These are phyloP conservation scores for Montifringilla adamsi DNA, from an alignment of 2,113 vertebrate species.

Conservation along the genomic window DNA sequence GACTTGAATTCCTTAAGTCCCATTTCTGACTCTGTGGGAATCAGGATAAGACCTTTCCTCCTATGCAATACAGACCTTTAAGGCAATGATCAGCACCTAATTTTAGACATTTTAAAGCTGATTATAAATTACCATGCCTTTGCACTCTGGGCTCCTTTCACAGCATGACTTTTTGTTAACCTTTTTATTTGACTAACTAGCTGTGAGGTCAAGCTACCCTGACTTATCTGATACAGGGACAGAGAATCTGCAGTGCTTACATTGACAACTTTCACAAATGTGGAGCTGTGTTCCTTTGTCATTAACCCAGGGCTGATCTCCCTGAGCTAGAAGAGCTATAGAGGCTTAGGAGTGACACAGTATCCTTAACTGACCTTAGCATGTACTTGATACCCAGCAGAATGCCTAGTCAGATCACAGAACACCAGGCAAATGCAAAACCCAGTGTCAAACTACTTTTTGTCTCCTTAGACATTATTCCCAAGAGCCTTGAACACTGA, in stretches of 20 bases:
- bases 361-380: constrained; percentile 34
- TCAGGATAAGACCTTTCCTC: background rate
- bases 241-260: background rate
- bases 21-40: background rate
- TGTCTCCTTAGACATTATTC: background rate
- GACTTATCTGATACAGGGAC: background rate
- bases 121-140: background rate
- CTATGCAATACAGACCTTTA: background rate
- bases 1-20: background rate
- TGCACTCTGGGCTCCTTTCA: background rate
- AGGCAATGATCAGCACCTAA: background rate
- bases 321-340: background rate
- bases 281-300: background rate
- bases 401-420: background rate
- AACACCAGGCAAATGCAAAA: background rate
- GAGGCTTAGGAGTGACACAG: background rate
- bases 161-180: background rate
- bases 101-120: background rate
- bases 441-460: background rate
- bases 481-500: background rate
- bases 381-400: background rate
- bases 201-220: constrained; percentile 1
- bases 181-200: background rate
- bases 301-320: background rate
- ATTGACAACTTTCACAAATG: background rate